A percentile compares a stretch with the other conserved stretches of the same genome.
Conservation (phyloP, 2,888 invertebrate species). For the Zaprionus bogoriensis region DNA sequence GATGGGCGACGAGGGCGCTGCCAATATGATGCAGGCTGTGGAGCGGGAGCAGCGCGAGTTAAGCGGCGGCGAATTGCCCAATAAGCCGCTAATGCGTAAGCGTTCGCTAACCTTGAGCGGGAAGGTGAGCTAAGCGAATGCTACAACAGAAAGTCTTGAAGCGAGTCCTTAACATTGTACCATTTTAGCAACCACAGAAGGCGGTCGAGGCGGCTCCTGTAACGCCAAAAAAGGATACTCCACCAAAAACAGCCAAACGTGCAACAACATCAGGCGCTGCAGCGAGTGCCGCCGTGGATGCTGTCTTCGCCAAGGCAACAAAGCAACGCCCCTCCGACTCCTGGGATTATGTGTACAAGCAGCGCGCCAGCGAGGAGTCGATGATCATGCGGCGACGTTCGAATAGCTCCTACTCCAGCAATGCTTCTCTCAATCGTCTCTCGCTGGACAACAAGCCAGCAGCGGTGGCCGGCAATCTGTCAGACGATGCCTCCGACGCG, state of each 20-base stretch:
- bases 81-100: slow-evolving; percentile 78
- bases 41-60: slow-evolving; percentile 83
- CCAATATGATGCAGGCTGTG: slow-evolving; percentile 92
- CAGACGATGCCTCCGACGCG: slow-evolving; percentile 57
- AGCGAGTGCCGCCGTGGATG: neutral
- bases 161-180: neutral
- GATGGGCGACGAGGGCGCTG: slow-evolving; percentile 93
- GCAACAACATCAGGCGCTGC: slow-evolving; percentile 7
- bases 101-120: slow-evolving; percentile 74
- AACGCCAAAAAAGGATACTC: slow-evolving; percentile 53
- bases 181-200: slow-evolving; percentile 4
- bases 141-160: too few relatives aligned
- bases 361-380: slow-evolving; percentile 87
- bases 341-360: slow-evolving; percentile 86
- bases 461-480: slow-evolving; percentile 36
- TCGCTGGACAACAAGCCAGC: slow-evolving; percentile 57
- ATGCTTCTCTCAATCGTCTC: slow-evolving; percentile 86
- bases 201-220: slow-evolving; percentile 23
- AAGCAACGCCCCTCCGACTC: slow-evolving; percentile 80
- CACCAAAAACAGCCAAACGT: slow-evolving; percentile 43
- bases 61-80: slow-evolving; percentile 60
- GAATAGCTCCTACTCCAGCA: slow-evolving; percentile 91
- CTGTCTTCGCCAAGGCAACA: slow-evolving; percentile 44
- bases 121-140: slow-evolving; percentile 55
- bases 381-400: slow-evolving; percentile 92